Evolutionary conservation across 1,140 invertebrate species (phyloP).

Genomic region (Cydia amplana): DNA sequence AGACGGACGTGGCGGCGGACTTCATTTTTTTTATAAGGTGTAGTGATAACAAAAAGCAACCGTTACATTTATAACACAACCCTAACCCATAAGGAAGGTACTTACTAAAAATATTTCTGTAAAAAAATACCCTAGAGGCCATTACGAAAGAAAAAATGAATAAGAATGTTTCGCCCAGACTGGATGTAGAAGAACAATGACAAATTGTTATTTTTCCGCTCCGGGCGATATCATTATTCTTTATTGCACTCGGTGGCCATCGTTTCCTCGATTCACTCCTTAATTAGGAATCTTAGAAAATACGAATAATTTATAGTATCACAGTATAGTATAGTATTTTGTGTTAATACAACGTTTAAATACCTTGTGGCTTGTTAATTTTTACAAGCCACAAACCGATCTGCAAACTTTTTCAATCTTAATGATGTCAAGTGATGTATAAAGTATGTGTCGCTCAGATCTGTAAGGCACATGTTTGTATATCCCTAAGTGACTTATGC

Average conservation of each 20-base stretch:
- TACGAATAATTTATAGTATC: not conserved
- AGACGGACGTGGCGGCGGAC: too few species aligned
- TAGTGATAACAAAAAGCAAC: too few species aligned
- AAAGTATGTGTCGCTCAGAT: too few species aligned
- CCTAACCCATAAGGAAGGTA: not conserved
- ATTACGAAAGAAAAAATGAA: constrained; percentile 41
- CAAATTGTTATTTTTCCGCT: constrained; percentile 42
- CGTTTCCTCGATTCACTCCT: constrained; percentile 31
- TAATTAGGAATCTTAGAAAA: constrained; percentile 33
- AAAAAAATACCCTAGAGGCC: constrained; percentile 31
- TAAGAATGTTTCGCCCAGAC: constrained; percentile 4
- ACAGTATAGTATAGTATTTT: too few species aligned
- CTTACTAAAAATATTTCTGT: not conserved
- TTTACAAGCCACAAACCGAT: too few species aligned
- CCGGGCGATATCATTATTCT: constrained; percentile 39
- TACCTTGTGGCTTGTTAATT: too few species aligned
- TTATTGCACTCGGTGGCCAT: constrained; percentile 41
- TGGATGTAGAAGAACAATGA: constrained; percentile 39
- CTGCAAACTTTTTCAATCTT: too few species aligned
- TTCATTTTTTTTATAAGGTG: too few species aligned
- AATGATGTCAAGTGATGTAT: too few species aligned
- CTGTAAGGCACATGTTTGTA: too few species aligned
- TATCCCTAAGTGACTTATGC: too few species aligned
- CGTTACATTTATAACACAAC: not conserved
- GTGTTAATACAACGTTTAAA: too few species aligned